These are phyloP conservation scores for Galagoides demidoff DNA, from an alignment of 2,797 vertebrate genomes.

Conservation along the genomic window DNA sequence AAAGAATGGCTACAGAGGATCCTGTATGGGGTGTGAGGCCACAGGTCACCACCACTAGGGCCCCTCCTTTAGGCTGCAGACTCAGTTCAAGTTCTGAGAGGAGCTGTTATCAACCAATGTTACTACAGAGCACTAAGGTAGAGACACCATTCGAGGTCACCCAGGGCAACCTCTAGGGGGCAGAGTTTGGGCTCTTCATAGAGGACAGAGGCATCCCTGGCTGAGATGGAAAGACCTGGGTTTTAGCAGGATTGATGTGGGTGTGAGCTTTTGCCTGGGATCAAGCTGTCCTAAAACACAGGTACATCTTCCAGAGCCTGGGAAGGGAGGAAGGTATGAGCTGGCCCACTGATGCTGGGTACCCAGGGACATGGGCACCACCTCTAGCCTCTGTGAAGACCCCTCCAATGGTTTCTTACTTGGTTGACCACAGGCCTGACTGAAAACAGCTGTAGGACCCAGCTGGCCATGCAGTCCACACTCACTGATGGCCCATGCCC, in stretches of 20 bases:
- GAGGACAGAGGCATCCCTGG: neutral
- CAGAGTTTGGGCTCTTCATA: too few species aligned
- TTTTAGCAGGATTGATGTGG: neutral
- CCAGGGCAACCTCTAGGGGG: too few species aligned
- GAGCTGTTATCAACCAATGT: neutral
- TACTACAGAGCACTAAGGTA: neutral
- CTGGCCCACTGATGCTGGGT: neutral
- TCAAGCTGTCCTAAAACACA: neutral
- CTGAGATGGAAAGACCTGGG: neutral
- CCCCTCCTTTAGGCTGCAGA: neutral
- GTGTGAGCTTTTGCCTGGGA: neutral
- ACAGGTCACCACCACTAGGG: neutral
- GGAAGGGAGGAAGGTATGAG: accelerated
- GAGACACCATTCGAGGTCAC: neutral
- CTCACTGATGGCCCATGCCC: neutral
- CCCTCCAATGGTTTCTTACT: conserved; percentile 53
- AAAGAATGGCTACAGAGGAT: neutral
- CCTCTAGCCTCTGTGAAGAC: neutral
- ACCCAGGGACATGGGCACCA: neutral
- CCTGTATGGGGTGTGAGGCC: neutral
- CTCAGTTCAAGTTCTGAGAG: neutral
- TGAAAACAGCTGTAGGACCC: neutral
- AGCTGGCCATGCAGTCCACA: neutral
- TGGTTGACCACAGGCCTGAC: conserved; percentile 7
- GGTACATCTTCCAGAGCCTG: neutral